phyloP scores from a whole-genome alignment of 2,888 invertebrate species.

The Parelbella ahira region DNA sequence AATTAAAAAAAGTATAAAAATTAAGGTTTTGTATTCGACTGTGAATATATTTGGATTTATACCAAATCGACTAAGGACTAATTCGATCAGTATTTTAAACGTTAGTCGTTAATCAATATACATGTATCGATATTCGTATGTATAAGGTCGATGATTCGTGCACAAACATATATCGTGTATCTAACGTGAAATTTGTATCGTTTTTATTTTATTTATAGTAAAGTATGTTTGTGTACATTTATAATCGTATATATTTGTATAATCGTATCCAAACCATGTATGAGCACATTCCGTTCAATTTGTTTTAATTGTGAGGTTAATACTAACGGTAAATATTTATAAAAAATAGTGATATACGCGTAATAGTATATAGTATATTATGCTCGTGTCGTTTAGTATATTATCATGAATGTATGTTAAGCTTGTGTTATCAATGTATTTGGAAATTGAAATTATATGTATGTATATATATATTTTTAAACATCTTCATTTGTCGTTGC shows the following conservation, averaged over 20 bases:
- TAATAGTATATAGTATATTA: constrained; percentile 2
- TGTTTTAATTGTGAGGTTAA: constrained; percentile 40
- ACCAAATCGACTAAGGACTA: constrained; percentile 34
- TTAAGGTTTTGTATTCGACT: constrained; percentile 21
- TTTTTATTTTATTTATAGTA: too few relatives aligned
- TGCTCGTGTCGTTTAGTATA: constrained; percentile 10
- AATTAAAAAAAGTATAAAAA: too few relatives aligned
- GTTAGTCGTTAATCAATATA: constrained; percentile 49
- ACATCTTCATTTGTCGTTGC: constrained; percentile 1
- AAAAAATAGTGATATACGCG: constrained; percentile 24
- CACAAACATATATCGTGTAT: constrained; percentile 71
- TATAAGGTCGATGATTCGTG: constrained; percentile 58
- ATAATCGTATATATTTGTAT: constrained; percentile 36
- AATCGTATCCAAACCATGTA: constrained; percentile 57
- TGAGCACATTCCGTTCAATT: constrained; percentile 76
- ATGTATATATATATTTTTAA: constrained; percentile 4
- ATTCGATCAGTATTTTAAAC: constrained; percentile 54
- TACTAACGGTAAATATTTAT: constrained; percentile 46
- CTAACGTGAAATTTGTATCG: constrained; percentile 46
- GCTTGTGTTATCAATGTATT: too few relatives aligned
- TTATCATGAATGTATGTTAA: constrained; percentile 11
- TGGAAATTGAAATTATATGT: too few relatives aligned
- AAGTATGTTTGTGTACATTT: too few relatives aligned
- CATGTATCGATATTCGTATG: constrained; percentile 50
- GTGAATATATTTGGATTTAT: constrained; percentile 28